A percentile compares a stretch with the other conserved stretches of the same genome.
phyloP scores from a whole-genome alignment of 2,113 vertebrate genomes.

The Neolamprologus modestus region DNA sequence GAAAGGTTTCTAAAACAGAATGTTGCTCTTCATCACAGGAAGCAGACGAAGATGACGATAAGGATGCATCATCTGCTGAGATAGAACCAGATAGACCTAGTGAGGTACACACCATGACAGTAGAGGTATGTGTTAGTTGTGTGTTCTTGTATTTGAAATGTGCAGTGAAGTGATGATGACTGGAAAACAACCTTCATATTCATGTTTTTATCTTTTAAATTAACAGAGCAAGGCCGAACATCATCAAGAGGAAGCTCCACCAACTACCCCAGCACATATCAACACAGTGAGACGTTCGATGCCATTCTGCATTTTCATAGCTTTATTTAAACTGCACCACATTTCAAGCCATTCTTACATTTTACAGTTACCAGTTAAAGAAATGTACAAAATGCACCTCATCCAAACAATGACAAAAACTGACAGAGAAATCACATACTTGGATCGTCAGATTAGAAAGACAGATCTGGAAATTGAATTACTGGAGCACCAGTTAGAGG shows the following conservation, averaged over 20 bases:
- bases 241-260: neutral
- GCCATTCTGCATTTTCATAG: neutral
- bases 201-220: neutral
- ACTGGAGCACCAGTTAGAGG: neutral
- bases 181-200: neutral
- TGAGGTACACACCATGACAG: rapidly evolving
- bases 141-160: neutral
- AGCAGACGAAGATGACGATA: neutral
- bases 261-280: neutral
- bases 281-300: neutral
- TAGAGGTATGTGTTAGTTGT: neutral
- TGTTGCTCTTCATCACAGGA: neutral
- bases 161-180: neutral
- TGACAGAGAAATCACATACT: neutral
- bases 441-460: neutral
- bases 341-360: neutral
- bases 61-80: neutral
- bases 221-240: rapidly evolving
- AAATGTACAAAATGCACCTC: neutral
- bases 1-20: neutral
- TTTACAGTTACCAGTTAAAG: neutral
- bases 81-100: neutral
- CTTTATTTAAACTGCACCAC: neutral
- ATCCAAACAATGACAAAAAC: neutral
- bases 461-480: neutral